phyloP scores from a whole-genome alignment of 1,140 invertebrate species.

The Eueides isabella region DNA sequence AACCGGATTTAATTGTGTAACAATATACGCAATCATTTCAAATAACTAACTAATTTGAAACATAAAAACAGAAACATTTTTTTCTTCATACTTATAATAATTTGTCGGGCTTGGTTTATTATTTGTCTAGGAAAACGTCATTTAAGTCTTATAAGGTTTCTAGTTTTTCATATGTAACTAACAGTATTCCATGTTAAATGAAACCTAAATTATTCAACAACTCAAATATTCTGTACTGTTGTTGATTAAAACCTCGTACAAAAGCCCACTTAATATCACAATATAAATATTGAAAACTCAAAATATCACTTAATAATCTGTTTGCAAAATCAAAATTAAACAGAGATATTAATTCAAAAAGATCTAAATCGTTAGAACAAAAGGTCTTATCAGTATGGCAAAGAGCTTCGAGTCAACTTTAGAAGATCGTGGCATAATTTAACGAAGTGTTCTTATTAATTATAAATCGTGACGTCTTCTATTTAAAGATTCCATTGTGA shows the following conservation, averaged over 20 bases:
- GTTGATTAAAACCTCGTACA: neutral
- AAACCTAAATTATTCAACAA: neutral
- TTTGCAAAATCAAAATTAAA: neutral
- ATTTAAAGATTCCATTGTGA: neutral
- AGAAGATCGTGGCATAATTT: constrained; percentile 4
- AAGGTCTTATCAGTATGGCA: constrained; percentile 3
- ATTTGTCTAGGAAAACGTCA: too few relatives aligned
- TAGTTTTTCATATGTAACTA: too few relatives aligned
- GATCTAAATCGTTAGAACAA: neutral
- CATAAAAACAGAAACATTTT: too few relatives aligned
- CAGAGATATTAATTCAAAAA: constrained; percentile 1
- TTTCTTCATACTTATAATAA: too few relatives aligned
- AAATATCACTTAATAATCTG: constrained; percentile 1
- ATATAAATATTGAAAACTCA: neutral
- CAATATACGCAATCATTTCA: too few relatives aligned
- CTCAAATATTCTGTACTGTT: neutral
- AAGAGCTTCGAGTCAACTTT: constrained; percentile 4
- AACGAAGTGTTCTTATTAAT: neutral
- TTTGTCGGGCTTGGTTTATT: too few relatives aligned
- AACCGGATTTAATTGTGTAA: too few relatives aligned
- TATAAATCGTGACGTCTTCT: neutral
- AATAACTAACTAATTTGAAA: too few relatives aligned
- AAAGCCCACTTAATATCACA: neutral
- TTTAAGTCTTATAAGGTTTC: too few relatives aligned
- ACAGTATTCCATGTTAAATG: neutral